Base-by-base conservation (phyloP, 1,140 invertebrate species). In the Pentalonia nigronervosa region DNA sequence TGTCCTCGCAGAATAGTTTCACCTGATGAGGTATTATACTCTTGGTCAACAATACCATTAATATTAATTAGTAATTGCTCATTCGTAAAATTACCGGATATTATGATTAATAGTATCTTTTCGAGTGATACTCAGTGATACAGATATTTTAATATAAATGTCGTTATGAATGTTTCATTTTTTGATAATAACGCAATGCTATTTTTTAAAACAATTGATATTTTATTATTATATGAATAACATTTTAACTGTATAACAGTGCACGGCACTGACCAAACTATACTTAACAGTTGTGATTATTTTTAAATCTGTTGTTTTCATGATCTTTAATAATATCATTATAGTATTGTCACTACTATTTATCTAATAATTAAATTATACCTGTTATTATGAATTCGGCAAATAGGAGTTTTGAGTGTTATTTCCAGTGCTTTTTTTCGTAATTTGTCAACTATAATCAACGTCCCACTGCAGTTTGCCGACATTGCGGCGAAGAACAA, bases 361-460 rank as follows among this genome's bases (percentile, higher is more conserved):
- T 48, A 48, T 50, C 14, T 50, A 48, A 60, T 56, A 25, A 25
- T 25, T 11, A 81, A 50, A 83, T 76, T 81, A 56, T 93, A 93
- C 91, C 91, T 93, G 91, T 84, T 83, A 45, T 93, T 53, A 86
- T 93, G n/a, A 50, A 93, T 84, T 8, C 48, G 67, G 25, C 91
- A 93, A 41, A 84, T 53, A 14, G 91, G 91, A 83, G 8, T 25
- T 36, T 50, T 84, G 21, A 53, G 91, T 41, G 91, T 84, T 56
- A 93, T 50, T 84, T 93, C 81, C 76, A 93, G 45, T 36, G 91
- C 91, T 93, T 41, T 93, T 93, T 83, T 84, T 56, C 81, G 76
- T 50, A 56, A 84, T 83, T 93, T 93, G 23, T 93, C 48, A 4
- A 93, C 91, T 86, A 93, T 93, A 8, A 93, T 84, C 91, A 93